Percentiles rank a stretch among this genome's conserved stretches.
phyloP scores from a whole-genome alignment of 2,888 invertebrate genomes.

The Xanthia icteritia region DNA sequence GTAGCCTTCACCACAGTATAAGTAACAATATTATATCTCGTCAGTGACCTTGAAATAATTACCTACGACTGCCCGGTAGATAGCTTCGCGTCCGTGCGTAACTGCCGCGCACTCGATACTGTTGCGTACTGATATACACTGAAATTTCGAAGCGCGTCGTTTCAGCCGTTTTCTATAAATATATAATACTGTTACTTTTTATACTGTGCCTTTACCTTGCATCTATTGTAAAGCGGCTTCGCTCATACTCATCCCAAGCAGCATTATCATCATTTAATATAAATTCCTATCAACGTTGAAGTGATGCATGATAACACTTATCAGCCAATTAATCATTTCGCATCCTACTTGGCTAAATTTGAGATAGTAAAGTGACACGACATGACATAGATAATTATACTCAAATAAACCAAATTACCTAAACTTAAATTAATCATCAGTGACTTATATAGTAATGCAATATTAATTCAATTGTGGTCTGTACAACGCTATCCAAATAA shows the following conservation, averaged over 20 bases:
- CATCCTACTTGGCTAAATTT: not conserved
- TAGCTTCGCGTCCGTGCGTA: too few relatives aligned
- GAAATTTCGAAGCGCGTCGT: too few relatives aligned
- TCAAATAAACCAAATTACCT: not conserved
- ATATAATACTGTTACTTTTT: too few relatives aligned
- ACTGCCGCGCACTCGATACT: too few relatives aligned
- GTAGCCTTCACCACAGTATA: not conserved
- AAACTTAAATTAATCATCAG: too few relatives aligned
- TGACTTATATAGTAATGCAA: not conserved
- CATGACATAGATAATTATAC: not conserved
- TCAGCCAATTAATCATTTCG: slow-evolving; percentile 10
- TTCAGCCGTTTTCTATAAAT: too few relatives aligned
- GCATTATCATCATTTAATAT: not conserved
- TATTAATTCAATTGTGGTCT: not conserved
- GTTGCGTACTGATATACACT: too few relatives aligned
- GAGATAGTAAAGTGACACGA: not conserved
- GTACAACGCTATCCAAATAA: not conserved
- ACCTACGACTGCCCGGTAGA: too few relatives aligned
- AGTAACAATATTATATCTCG: too few relatives aligned
- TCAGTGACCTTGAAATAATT: too few relatives aligned
- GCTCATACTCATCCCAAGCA: too few relatives aligned
- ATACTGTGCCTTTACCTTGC: not conserved
- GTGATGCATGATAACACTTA: slow-evolving; percentile 16
- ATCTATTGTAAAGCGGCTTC: not conserved
- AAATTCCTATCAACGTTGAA: not conserved